Evolutionary conservation across 2,888 invertebrate genomes (phyloP).

Genomic region (Drosophila longiperda): DNA sequence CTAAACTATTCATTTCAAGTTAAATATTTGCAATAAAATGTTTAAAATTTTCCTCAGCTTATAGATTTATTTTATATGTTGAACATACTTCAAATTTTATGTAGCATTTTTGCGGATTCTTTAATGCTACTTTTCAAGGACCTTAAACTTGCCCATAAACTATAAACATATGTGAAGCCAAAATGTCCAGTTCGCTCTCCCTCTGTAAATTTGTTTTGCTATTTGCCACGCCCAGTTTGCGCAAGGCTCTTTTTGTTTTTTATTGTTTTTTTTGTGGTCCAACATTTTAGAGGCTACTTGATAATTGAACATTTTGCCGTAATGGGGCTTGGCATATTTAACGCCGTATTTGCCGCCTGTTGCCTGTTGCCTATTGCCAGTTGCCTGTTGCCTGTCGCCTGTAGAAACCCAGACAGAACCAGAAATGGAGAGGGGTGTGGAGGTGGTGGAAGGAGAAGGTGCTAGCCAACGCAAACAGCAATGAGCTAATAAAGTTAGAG

Average conservation of each 20-base stretch:
- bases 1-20: neutral
- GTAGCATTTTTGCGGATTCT: slow-evolving; percentile 41
- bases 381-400: slow-evolving; percentile 59
- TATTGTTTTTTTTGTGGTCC: slow-evolving; percentile 10
- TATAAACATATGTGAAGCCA: slow-evolving; percentile 43
- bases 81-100: slow-evolving; percentile 37
- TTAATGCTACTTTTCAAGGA: slow-evolving; percentile 49
- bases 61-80: slow-evolving; percentile 2
- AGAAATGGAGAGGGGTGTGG: neutral
- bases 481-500: slow-evolving; percentile 75
- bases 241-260: neutral
- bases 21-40: neutral
- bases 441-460: neutral
- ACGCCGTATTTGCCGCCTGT: slow-evolving; percentile 63
- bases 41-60: neutral
- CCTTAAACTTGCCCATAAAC: slow-evolving; percentile 19
- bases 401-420: neutral
- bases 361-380: slow-evolving; percentile 24
- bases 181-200: neutral
- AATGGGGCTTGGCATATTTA: slow-evolving; percentile 51
- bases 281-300: slow-evolving; percentile 54
- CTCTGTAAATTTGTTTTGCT: neutral
- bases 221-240: slow-evolving; percentile 2
- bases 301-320: slow-evolving; percentile 76
- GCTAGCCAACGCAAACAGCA: slow-evolving; percentile 58